Evolutionary conservation across 1,140 invertebrate genomes (phyloP).

Genomic region (Drosophila neocordata): DNA sequence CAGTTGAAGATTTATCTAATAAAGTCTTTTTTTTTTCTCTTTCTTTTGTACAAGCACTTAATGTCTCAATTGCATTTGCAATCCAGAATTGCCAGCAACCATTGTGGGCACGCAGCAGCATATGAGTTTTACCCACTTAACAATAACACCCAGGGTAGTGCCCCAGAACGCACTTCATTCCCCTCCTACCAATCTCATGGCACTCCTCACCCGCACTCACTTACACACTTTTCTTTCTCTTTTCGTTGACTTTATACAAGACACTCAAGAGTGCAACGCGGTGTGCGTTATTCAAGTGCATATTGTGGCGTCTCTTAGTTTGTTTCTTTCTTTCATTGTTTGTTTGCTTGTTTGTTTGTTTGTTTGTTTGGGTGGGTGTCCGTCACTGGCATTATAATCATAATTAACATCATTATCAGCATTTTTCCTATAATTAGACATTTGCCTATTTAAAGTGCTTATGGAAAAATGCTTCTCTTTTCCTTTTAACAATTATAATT

Average conservation of each 20-base stretch:
- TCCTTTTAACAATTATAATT: slow-evolving; percentile 27
- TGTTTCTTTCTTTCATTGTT: slow-evolving; percentile 48
- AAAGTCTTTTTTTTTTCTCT: slow-evolving; percentile 19
- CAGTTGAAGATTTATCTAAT: slow-evolving; percentile 10
- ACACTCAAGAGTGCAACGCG: slow-evolving; percentile 43
- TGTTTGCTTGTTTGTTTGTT: slow-evolving; percentile 65
- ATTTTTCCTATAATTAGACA: slow-evolving; percentile 49
- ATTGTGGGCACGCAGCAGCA: slow-evolving; percentile 29
- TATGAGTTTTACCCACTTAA: slow-evolving; percentile 57
- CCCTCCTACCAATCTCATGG: not conserved
- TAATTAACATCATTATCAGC: not conserved
- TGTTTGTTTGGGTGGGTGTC: slow-evolving; percentile 54
- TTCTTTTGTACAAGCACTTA: slow-evolving; percentile 48
- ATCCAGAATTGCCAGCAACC: slow-evolving; percentile 59
- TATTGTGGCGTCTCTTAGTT: slow-evolving; percentile 59
- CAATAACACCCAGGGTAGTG: slow-evolving; percentile 39
- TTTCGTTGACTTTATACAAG: not conserved
- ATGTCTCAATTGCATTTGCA: slow-evolving; percentile 74
- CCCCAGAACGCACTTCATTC: not conserved
- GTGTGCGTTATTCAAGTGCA: slow-evolving; percentile 62
- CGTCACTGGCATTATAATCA: slow-evolving; percentile 26
- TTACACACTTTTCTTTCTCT: not conserved
- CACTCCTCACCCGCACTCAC: slow-evolving; percentile 21
- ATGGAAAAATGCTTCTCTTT: slow-evolving; percentile 52
- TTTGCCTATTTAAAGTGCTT: slow-evolving; percentile 64